Evolutionary conservation across 2,113 vertebrate genomes (phyloP), one percentile per base, ranked within the genome.

Genomic region (Pterocles orientalis): DNA sequence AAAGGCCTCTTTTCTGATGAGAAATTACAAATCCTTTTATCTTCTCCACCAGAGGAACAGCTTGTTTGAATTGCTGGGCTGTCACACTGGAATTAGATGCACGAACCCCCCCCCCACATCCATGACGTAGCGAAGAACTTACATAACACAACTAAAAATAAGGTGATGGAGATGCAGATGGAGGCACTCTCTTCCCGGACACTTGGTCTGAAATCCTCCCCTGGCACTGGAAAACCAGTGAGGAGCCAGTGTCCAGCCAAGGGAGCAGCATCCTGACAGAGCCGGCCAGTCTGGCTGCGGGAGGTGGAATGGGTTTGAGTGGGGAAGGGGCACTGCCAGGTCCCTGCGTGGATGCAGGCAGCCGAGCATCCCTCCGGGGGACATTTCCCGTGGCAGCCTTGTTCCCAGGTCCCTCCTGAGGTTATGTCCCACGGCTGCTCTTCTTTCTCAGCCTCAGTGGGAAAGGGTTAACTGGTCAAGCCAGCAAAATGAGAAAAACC

Each of bases 91-190:
- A 98, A 97, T 98, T 97, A 98, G 97, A 97, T 96, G 97, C 88
- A 96, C 98, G 98, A 97, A 95, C 97, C 97, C 36, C 36, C 36
- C 98, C 96, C 97, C 96, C 94, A 81, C 92, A 93, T 66, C 73
- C 94, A 75, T 97, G 97, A 97, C 96, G 97, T 92, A 71, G 96
- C 36, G 90, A 94, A 93, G 97, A 95, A 96, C 98, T 98, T 98
- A 98, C 96, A 98, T 98, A 98, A 98, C 80, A 5, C 20, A 61
- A 97, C 98, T 98, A 98, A 98, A 98, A 98, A 98, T 98, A 98
- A 98, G 96, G 96, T 34, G 80, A 87, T 82, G 89, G 93, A 94
- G 97, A 92, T 53, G 88, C 72, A 39, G 69, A 2, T 39, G 31
- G 83, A 87, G 84, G 87, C 88, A 57, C 75, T 85, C 17, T 82